Conservation (phyloP, 64 coral and sea anemone genomes). For the Trachythela sp. region DNA sequence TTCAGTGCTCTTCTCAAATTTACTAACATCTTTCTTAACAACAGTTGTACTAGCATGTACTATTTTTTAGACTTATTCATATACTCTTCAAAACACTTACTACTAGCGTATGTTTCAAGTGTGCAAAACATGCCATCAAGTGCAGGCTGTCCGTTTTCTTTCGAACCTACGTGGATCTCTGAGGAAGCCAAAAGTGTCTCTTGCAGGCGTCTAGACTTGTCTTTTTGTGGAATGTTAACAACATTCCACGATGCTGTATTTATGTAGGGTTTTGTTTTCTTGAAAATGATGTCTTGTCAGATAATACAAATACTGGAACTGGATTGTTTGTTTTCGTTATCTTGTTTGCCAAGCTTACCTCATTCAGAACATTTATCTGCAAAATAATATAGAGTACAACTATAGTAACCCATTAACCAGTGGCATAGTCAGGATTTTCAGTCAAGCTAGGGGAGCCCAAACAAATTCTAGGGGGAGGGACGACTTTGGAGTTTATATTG, state of each 20-base stretch:
- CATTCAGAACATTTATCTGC: background rate
- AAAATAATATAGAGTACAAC: background rate
- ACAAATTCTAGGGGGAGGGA: no score
- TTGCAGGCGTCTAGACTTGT: background rate
- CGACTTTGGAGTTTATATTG: no score
- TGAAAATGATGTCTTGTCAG: background rate
- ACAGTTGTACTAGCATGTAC: background rate
- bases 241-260: background rate
- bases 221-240: background rate
- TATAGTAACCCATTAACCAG: no score
- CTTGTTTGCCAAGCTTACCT: background rate
- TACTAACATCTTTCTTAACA: background rate
- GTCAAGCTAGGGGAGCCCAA: no score
- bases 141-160: no score
- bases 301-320: background rate
- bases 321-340: background rate
- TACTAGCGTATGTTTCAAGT: background rate
- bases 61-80: background rate
- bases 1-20: background rate
- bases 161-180: no score
- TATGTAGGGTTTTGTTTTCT: background rate
- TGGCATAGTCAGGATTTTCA: no score
- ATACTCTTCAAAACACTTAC: background rate
- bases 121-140: no score
- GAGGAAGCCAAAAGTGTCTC: no score